Conservation (phyloP, 2,888 invertebrate genomes). For the Dendrolimus pini region DNA sequence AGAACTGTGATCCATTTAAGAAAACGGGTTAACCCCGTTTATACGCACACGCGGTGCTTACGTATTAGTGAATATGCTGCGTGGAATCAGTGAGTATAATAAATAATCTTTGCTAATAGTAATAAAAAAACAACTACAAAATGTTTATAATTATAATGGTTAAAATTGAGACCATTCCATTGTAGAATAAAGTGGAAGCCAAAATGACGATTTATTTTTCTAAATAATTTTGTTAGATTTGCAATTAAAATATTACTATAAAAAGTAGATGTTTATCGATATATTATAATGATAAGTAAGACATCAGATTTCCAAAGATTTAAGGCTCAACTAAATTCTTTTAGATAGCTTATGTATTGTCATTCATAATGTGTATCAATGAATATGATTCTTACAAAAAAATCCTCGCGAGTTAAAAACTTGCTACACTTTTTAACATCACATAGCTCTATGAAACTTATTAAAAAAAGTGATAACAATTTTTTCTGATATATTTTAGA, state of each 20-base stretch:
- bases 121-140: constrained; percentile 36
- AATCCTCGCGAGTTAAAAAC: no score
- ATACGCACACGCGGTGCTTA: constrained; percentile 3
- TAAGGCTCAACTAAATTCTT: constrained; percentile 69
- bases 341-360: constrained; percentile 48
- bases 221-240: constrained; percentile 72
- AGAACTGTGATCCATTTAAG: not conserved
- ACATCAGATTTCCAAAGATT: constrained; percentile 71
- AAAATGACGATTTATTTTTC: constrained; percentile 75
- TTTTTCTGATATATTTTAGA: no score
- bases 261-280: constrained; percentile 68
- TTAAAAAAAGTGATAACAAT: no score
- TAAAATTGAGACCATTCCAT: constrained; percentile 72
- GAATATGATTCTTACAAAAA: no score
- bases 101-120: constrained; percentile 13
- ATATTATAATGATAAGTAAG: constrained; percentile 51
- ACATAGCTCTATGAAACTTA: not conserved
- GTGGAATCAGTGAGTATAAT: constrained; percentile 2
- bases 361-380: constrained; percentile 15
- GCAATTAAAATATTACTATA: constrained; percentile 60
- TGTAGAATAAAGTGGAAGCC: constrained; percentile 68
- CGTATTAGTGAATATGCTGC: constrained; percentile 12
- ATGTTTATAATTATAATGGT: constrained; percentile 44
- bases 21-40: not conserved
- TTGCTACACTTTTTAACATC: not conserved